A percentile compares a stretch with the other conserved stretches of the same genome.
These are phyloP conservation scores for Pycnomerus fuliginosus DNA, from an alignment of 2,888 invertebrate species.

Conservation along the genomic window DNA sequence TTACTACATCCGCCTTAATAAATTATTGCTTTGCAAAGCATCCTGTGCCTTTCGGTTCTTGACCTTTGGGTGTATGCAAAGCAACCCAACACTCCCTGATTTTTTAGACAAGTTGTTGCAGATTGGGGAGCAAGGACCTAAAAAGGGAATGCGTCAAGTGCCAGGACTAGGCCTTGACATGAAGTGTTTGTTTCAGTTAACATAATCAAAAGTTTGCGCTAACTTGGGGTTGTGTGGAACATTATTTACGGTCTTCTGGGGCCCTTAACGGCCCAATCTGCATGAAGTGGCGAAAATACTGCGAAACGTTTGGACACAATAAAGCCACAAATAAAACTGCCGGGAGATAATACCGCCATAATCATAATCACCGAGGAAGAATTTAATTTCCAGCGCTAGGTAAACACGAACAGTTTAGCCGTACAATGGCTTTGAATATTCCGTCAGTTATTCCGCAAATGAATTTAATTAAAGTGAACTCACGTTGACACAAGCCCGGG, in stretches of 20 bases:
- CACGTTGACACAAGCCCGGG: too few species aligned
- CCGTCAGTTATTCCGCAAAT: too few species aligned
- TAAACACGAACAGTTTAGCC: too few species aligned
- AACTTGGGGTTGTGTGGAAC: constrained; percentile 28
- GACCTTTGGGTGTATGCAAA: constrained; percentile 4
- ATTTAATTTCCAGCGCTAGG: too few species aligned
- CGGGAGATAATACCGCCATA: too few species aligned
- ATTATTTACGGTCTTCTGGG: constrained; percentile 36
- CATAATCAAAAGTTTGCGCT: constrained; percentile 43
- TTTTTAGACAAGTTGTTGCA: constrained; percentile 1
- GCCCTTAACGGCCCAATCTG: constrained; percentile 35
- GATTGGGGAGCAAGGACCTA: constrained; percentile 1
- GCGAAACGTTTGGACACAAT: too few species aligned
- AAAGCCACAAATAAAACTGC: too few species aligned
- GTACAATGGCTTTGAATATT: too few species aligned
- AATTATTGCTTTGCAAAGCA: too few species aligned
- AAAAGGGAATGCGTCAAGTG: constrained; percentile 30
- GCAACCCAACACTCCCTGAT: constrained; percentile 1
- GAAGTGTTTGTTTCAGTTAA: constrained; percentile 43
- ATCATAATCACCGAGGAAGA: too few species aligned
- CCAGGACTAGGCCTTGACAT: constrained; percentile 32
- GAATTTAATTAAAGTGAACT: too few species aligned
- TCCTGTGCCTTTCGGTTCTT: constrained; percentile 10
- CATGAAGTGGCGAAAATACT: constrained; percentile 31
- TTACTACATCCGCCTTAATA: constrained; percentile 20